Evolutionary conservation across 1,140 invertebrate genomes (phyloP).

Genomic region (Magallana gigas): DNA sequence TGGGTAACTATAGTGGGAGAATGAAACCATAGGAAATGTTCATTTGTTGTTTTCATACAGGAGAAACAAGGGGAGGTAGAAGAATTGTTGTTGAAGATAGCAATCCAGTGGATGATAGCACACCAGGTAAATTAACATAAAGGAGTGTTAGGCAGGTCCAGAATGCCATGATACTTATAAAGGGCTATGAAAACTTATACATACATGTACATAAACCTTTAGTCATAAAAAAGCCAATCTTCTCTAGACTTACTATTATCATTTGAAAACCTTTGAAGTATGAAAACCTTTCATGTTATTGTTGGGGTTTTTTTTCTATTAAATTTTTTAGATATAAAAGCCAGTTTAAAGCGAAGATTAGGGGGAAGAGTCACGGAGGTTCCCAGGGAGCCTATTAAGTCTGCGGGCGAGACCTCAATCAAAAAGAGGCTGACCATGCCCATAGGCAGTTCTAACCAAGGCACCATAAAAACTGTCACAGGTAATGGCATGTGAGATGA

Average conservation of each 20-base stretch:
- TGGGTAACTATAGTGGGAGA: no score
- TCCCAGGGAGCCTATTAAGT: not conserved
- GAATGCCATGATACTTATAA: no score
- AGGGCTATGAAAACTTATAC: no score
- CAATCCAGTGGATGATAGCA: not conserved
- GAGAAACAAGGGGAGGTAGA: not conserved
- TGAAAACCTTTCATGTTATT: no score
- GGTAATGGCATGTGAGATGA: not conserved
- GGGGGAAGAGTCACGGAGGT: conserved; percentile 2
- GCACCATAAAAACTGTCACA: conserved; percentile 34
- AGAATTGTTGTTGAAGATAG: conserved; percentile 6
- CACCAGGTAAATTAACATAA: not conserved
- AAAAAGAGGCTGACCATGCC: not conserved
- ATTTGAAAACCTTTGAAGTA: no score
- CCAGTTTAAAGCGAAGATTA: conserved; percentile 17
- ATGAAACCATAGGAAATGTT: no score
- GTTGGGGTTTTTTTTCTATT: no score
- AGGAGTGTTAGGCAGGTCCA: no score
- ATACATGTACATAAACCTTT: no score
- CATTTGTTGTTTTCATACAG: not conserved
- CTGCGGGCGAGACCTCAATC: not conserved
- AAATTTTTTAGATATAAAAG: not conserved
- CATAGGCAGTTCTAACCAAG: conserved; percentile 34
- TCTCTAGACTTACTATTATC: no score
- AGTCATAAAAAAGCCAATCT: no score